Base-by-base conservation (phyloP, 1,140 invertebrate genomes). In the Drosophila nikananu region DNA sequence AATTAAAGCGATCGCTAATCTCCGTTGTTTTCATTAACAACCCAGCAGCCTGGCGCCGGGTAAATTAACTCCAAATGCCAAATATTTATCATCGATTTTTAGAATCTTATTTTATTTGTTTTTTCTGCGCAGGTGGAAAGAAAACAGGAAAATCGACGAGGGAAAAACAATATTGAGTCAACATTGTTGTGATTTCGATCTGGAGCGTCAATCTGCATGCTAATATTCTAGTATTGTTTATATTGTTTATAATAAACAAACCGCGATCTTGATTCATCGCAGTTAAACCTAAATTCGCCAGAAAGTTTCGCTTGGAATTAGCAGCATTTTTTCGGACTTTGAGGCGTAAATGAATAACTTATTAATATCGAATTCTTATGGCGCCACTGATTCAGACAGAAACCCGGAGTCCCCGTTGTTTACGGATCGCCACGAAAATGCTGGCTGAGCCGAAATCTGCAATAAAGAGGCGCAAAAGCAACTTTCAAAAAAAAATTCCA, bases 341-440 rank as follows among this genome's bases (percentile, higher is more conserved):
- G 74, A 86, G 74, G 59, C 83, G 83, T 86, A 86, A 82, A 87
- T 86, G 71, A 80, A 83, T 83, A 86, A 72, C 76, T 77, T 62
- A 84, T 76, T 49, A 70, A 86, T 57, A 62, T 39, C 60, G 42
- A 60, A 81, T 59, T 52, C 60, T 25, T 49, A 63, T 71, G 83
- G 83, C 83, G 83, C 83, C 83, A 86, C 48, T 49, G 71, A 59
- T 60, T 70, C 52, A 58, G 74, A 77, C 54, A 66, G 61, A 37
- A 49, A 49, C 32, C 44, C 19, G 58, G 71, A 79, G 55, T 83
- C 71, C 77, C 78, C 77, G 62, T 86, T 82, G 83, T 68, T 80
- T 81, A 74, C 65, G 58, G 37, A 51, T 55, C 27, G 52, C 41
- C 48, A 32, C 51, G 25, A 60, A 77, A 66, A 77, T 76, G 60